Conservation (phyloP, 2,113 vertebrate species). For the Epinephelus lanceolatus region DNA sequence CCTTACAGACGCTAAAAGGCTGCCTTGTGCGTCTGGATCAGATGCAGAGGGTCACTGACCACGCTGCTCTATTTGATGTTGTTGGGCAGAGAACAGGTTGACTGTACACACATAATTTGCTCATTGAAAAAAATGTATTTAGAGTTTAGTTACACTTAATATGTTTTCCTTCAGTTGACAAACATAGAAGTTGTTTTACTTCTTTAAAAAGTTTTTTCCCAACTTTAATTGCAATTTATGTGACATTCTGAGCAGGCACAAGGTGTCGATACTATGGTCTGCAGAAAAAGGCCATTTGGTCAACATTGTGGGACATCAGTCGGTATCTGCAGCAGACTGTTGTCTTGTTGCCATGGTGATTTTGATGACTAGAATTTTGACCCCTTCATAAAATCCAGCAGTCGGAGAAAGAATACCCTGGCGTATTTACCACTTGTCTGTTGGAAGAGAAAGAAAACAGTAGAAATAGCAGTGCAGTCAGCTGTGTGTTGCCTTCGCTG, state of each 20-base stretch:
- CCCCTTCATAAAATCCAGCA: background rate
- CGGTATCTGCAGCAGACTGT: background rate
- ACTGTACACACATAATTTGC: background rate
- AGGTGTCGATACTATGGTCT: background rate
- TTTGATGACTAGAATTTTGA: constrained; percentile 3
- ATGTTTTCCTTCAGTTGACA: background rate
- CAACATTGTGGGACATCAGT: background rate
- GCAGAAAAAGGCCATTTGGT: background rate
- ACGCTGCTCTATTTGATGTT: too few relatives aligned
- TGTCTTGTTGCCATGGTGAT: constrained; percentile 30
- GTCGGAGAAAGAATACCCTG: background rate
- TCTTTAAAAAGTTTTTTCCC: background rate
- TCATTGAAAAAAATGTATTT: background rate
- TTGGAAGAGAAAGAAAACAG: background rate
- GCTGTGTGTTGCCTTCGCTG: background rate
- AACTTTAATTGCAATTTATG: background rate
- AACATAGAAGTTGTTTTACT: background rate
- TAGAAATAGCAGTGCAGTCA: too few relatives aligned
- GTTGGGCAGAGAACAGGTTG: too few relatives aligned
- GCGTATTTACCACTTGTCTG: background rate
- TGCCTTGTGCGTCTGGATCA: too few relatives aligned
- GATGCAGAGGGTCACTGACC: too few relatives aligned
- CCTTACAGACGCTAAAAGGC: too few relatives aligned
- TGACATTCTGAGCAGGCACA: background rate
- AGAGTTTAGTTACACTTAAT: background rate